Evolutionary conservation across 1,140 invertebrate species (phyloP), one percentile per base, ranked within the genome.

Genomic region (Geopemphigus sp.): DNA sequence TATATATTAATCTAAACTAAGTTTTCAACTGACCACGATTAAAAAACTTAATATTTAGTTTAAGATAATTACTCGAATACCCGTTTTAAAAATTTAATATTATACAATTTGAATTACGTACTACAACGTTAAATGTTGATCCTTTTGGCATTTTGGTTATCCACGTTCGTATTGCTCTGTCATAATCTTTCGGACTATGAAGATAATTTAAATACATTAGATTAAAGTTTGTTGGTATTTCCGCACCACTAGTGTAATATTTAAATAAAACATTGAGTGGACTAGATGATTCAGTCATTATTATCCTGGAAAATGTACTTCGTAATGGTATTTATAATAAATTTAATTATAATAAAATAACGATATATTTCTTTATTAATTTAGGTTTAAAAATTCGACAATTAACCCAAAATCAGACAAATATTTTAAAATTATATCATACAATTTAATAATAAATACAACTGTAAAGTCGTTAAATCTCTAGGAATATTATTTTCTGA

Each of bases 231-330:
- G 93, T 89, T 0, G 92, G 90, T 50, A 90, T 84, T 82, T 90
- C 85, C 0, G 87, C 86, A 5, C 90, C 89, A 14, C 87, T 85
- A 1, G 88, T 87, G 83, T 92, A 94, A 82, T 91, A 94, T 82
- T 87, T 87, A 83, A 90, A 89, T 14, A 88, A 88, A 6, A 89
- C 85, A 15, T 88, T 84, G 26, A 89, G 85, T 81, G 84, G 85
- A 2, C 89, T 88, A 83, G 92, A 93, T 5, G 89, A 89, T 86
- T 94, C 93, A 1, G 90, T 90, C 87, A 94, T 89, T 86, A 94
- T 89, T 8, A 93, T 88, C 85, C 92, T 88, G 80, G 56, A 47
- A 80, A 26, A 61, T 26, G 3, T 50, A 26, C 3, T 12, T 61
- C 5, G 17, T 61, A 61, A 26, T 6, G 8, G 0, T 17, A 61